These are phyloP conservation scores for Lasioglossum oenotherae DNA, from an alignment of 2,888 invertebrate genomes.

Conservation along the genomic window DNA sequence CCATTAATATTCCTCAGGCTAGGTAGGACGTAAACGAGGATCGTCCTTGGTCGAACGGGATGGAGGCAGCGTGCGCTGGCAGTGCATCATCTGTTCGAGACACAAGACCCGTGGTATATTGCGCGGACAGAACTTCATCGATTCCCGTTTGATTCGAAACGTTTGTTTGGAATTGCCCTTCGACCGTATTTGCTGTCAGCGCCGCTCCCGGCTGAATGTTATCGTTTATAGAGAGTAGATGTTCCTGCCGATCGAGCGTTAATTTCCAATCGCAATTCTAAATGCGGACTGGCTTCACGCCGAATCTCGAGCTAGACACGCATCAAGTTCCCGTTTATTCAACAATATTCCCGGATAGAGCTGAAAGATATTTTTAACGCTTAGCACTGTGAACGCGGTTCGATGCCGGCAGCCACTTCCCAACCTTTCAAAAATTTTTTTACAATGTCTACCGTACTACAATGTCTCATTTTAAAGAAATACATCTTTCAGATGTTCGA, in stretches of 20 bases:
- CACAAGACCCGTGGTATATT: conserved; percentile 72
- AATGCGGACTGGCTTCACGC: not conserved
- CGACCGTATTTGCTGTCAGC: conserved; percentile 7
- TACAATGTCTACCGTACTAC: too few species aligned
- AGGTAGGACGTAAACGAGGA: conserved; percentile 67
- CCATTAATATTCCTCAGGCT: conserved; percentile 79
- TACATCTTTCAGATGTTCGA: not conserved
- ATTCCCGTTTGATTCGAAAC: conserved; percentile 43
- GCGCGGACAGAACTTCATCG: conserved; percentile 41
- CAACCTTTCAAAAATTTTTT: not conserved
- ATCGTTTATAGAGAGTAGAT: not conserved
- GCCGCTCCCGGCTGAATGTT: not conserved
- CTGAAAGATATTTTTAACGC: not conserved
- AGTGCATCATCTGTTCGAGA: conserved; percentile 78
- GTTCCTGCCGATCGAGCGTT: not conserved
- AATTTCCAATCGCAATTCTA: not conserved
- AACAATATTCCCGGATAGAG: not conserved
- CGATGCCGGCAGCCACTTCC: too few species aligned
- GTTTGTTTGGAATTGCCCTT: conserved; percentile 4
- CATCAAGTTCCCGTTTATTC: not conserved
- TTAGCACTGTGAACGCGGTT: too few species aligned
- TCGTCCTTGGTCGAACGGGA: conserved; percentile 58
- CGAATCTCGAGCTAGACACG: not conserved
- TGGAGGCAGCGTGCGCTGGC: conserved; percentile 53
- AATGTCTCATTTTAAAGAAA: not conserved